phyloP scores from a whole-genome alignment of 2,113 vertebrate species.

The Dasyprocta punctata region DNA sequence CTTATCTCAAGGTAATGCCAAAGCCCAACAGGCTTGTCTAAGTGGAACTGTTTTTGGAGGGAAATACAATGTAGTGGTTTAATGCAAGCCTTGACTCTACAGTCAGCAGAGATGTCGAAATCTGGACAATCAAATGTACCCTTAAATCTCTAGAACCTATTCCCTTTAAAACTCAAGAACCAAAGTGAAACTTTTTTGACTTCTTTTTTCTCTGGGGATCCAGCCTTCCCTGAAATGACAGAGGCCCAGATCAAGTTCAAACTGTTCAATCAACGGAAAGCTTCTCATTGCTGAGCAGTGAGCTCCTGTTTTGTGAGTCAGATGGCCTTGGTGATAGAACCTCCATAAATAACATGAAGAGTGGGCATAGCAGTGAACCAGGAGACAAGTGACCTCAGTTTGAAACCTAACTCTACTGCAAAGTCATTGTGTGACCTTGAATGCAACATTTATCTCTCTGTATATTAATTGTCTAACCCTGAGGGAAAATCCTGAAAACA shows the following conservation, averaged over 20 bases:
- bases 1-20: not conserved
- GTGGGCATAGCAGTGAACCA: not conserved
- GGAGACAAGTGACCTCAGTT: not conserved
- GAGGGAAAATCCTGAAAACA: conserved; percentile 16
- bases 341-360: not conserved
- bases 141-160: not conserved
- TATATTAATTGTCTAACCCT: conserved; percentile 17
- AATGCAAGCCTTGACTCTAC: not conserved
- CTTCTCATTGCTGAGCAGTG: not conserved
- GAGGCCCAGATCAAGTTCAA: not conserved
- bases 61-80: not conserved
- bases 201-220: not conserved
- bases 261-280: not conserved
- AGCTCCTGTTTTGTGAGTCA: not conserved
- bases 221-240: not conserved
- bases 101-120: not conserved
- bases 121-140: not conserved
- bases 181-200: not conserved
- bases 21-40: not conserved
- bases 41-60: not conserved
- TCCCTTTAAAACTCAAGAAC: conserved; percentile 17
- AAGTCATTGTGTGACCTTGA: not conserved
- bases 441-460: not conserved
- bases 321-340: not conserved
- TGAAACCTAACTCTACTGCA: not conserved